Evolutionary conservation across 2,113 vertebrate species (phyloP).

Genomic region (Hippotragus niger): DNA sequence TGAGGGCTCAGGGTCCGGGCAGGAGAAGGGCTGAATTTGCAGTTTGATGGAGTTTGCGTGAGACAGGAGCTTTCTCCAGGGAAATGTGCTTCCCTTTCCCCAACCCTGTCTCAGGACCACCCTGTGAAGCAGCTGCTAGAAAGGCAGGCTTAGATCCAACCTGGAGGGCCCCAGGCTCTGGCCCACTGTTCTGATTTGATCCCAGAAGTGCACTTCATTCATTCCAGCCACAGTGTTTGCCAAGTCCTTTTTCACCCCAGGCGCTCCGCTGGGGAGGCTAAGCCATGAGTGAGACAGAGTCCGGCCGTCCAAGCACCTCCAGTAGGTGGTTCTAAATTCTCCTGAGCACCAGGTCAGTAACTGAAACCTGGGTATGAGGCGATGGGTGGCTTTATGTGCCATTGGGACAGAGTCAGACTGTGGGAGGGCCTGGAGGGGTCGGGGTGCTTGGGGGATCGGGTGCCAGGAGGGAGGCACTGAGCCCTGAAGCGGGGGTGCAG

Average conservation of each 20-base stretch:
- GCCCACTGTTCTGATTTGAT: not conserved
- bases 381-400: not conserved
- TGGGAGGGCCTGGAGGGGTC: not conserved
- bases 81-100: not conserved
- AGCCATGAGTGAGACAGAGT: not conserved
- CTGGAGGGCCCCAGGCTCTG: not conserved
- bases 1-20: not conserved
- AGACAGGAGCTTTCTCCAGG: not conserved
- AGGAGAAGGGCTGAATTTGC: not conserved
- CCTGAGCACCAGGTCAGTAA: not conserved
- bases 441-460: not conserved
- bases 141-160: not conserved
- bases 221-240: not conserved
- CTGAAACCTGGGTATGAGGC: not conserved
- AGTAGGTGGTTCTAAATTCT: not conserved
- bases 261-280: not conserved
- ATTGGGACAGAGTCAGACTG: not conserved
- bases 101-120: not conserved
- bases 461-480: not conserved
- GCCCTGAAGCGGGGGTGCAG: rapidly evolving
- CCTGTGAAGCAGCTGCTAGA: not conserved
- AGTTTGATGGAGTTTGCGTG: too few relatives aligned
- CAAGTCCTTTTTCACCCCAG: not conserved
- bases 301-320: rapidly evolving
- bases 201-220: not conserved